These are phyloP conservation scores for Actinopyga echinites DNA, from an alignment of 53 echinoderm and acorn worm genomes.

Conservation along the genomic window DNA sequence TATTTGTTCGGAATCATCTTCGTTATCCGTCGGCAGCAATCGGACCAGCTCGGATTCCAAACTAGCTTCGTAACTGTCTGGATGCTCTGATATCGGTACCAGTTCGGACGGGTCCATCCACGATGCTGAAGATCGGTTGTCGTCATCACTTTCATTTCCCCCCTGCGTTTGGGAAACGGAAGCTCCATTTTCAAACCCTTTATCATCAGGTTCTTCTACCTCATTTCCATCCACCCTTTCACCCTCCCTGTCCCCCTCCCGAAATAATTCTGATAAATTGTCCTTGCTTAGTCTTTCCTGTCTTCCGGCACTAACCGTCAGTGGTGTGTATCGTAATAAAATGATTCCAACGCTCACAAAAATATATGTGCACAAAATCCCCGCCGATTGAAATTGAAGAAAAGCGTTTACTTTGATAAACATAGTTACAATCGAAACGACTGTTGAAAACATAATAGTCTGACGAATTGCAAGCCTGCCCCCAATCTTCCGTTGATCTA, in stretches of 20 bases:
- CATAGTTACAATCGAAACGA: constrained; percentile 7
- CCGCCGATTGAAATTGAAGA: constrained; percentile 22
- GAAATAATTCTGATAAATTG: no score
- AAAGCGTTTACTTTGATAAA: constrained; percentile 20
- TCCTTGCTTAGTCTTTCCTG: no score
- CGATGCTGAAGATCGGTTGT: neutral
- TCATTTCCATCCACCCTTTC: no score
- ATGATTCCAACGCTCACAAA: neutral
- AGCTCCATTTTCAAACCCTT: no score
- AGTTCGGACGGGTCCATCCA: neutral
- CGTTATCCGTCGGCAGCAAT: neutral
- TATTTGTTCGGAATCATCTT: neutral
- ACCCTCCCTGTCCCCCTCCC: no score
- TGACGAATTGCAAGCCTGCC: neutral
- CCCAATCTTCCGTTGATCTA: neutral
- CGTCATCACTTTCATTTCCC: neutral
- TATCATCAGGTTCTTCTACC: no score
- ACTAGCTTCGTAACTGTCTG: neutral
- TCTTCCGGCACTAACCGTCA: no score
- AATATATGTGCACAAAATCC: constrained; percentile 7
- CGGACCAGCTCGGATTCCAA: constrained; percentile 3
- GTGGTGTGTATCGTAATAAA: constrained; percentile 21
- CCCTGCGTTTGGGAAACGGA: neutral
- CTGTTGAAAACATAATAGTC: neutral
- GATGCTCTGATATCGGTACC: neutral